A percentile compares a stretch with the other conserved stretches of the same genome.
Evolutionary conservation across 2,888 invertebrate genomes (phyloP).

Genomic region (Lampropteryx suffumata): DNA sequence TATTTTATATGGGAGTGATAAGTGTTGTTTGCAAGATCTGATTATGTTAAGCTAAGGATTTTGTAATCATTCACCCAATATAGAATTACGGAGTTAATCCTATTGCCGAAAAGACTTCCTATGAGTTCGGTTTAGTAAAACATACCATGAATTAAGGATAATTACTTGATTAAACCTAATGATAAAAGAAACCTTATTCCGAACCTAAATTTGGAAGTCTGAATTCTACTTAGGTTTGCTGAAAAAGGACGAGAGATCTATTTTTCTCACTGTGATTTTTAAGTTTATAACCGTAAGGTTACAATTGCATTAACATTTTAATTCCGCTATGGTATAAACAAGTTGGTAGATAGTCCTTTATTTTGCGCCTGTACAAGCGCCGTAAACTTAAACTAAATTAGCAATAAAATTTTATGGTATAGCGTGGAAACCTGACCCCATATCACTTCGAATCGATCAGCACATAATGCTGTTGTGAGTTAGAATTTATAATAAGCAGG

Average conservation of each 20-base stretch:
- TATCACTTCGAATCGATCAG: constrained; percentile 64
- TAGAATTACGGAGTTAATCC: constrained; percentile 59
- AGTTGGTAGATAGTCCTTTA: constrained; percentile 27
- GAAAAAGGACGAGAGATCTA: neutral
- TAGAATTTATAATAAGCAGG: constrained; percentile 60
- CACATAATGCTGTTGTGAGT: constrained; percentile 41
- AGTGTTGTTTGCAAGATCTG: constrained; percentile 34
- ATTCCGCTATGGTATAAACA: neutral
- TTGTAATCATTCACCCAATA: constrained; percentile 61
- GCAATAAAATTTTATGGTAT: constrained; percentile 57
- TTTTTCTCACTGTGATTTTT: neutral
- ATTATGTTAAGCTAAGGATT: constrained; percentile 57
- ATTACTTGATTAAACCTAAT: constrained; percentile 1
- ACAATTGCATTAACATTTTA: constrained; percentile 1
- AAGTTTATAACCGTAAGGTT: neutral
- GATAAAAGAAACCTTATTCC: constrained; percentile 5
- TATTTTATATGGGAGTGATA: too few relatives aligned
- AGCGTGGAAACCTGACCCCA: constrained; percentile 50
- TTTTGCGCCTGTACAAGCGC: constrained; percentile 29
- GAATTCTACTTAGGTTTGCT: neutral
- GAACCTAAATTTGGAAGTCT: neutral
- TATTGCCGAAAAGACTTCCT: constrained; percentile 46
- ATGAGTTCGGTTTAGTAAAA: constrained; percentile 50
- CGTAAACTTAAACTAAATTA: constrained; percentile 46
- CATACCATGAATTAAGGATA: constrained; percentile 34